A percentile compares a stretch with the other conserved stretches of the same genome.
These are phyloP conservation scores for Drosophila koepferae DNA, from an alignment of 2,888 invertebrate genomes.

Conservation along the genomic window DNA sequence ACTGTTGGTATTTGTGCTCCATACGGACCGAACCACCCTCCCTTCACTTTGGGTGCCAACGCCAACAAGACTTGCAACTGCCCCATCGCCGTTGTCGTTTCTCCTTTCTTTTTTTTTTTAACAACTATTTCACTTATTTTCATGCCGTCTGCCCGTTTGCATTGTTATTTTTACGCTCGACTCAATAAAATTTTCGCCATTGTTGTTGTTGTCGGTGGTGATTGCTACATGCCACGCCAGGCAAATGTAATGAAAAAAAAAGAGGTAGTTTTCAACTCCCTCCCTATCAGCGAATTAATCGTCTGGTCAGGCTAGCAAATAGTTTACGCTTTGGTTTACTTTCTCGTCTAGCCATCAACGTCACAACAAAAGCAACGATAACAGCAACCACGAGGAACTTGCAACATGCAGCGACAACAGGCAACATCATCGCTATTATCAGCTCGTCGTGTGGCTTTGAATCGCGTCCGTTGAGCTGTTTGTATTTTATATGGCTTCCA, in stretches of 20 bases:
- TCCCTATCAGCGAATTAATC: slow-evolving; percentile 46
- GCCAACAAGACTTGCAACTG: slow-evolving; percentile 26
- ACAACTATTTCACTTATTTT: slow-evolving; percentile 80
- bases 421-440: slow-evolving; percentile 76
- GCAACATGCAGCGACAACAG: slow-evolving; percentile 28
- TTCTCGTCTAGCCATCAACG: slow-evolving; percentile 51
- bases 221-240: slow-evolving; percentile 72
- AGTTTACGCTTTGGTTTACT: slow-evolving; percentile 54
- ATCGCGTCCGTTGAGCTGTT: slow-evolving; percentile 56
- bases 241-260: slow-evolving; percentile 69
- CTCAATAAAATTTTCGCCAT: slow-evolving; percentile 73
- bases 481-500: slow-evolving; percentile 73
- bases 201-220: slow-evolving; percentile 17
- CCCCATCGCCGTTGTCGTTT: slow-evolving; percentile 36
- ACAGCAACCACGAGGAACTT: slow-evolving; percentile 16
- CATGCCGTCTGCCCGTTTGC: slow-evolving; percentile 73
- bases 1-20: slow-evolving; percentile 79
- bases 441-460: slow-evolving; percentile 56
- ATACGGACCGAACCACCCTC: slow-evolving; percentile 44
- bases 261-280: slow-evolving; percentile 47
- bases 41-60: not conserved
- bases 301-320: slow-evolving; percentile 53
- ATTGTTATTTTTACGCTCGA: slow-evolving; percentile 81
- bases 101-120: slow-evolving; percentile 29
- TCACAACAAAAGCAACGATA: slow-evolving; percentile 31